Base-by-base conservation (phyloP, 2,797 vertebrate genomes). In the Enteromius treurensis region DNA sequence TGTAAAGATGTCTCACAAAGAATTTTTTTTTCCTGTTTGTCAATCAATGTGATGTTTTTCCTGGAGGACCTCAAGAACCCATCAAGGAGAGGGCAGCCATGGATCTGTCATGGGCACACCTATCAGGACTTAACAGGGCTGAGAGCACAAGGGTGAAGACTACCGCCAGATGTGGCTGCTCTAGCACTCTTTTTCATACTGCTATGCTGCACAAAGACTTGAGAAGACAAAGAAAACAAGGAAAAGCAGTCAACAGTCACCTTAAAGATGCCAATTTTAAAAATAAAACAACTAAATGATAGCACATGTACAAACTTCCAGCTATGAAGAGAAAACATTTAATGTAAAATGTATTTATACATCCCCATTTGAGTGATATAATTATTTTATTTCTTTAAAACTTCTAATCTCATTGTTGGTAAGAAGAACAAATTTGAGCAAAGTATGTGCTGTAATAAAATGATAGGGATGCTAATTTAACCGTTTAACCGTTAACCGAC, bases 91-190 rank as follows among this genome's bases (percentile, higher is more conserved):
- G 55, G 67, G 55, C 80, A 82, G 55, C 45, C 21, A 75, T 21
- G 45, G 45, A 82, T 82, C 60, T 51, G 42, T 76, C 71, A 76
- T 34, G 62, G 62, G 23, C 47, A 76, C 64, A 79, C 26, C 47
- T 82, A 75, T 75, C 58, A 79, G 14, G 32, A 79, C 2, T 53
- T 51, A 69, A 79, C 47, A 53, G 58, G 29, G n/a, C 80, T 37
- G 26, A 47, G 53, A 73, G 53, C 68, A 81, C 17, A 80, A 71
- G 19, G 67, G 68, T 73, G 79, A 62, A 81, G 58, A 74, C 69
- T 53, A 32, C 29, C 0, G 42, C 40, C 79, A 81, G 70, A 74
- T 75, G 58, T 74, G 69, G 29, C 70, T 75, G 80, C 42, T 73
- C 69, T 49, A 32, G 34, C 1, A 7, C 26, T 62, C 17, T 58